phyloP scores from a whole-genome alignment of 2,797 vertebrate genomes.

The Myotis findleyi region DNA sequence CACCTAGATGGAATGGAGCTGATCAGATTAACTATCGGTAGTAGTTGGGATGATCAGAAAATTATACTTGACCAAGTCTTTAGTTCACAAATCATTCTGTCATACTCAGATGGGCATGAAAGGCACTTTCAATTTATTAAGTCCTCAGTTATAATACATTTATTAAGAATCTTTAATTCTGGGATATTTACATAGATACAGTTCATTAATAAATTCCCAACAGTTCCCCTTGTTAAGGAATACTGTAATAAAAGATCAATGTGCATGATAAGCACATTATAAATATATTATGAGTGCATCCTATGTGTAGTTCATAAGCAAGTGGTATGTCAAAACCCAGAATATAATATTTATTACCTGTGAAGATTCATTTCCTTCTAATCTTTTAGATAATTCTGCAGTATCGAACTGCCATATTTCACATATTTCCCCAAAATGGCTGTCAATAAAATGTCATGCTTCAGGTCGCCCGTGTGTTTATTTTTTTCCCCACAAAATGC shows the following conservation, averaged over 20 bases:
- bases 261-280: neutral
- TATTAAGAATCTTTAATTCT: slow-evolving; percentile 50
- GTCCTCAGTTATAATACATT: slow-evolving; percentile 16
- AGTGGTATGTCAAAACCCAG: neutral
- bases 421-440: slow-evolving; percentile 9
- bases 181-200: slow-evolving; percentile 10
- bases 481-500: slow-evolving; percentile 2
- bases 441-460: slow-evolving; percentile 20
- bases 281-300: neutral
- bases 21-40: neutral
- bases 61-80: neutral
- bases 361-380: slow-evolving; percentile 21
- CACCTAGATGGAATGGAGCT: neutral
- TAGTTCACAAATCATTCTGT: slow-evolving; percentile 36
- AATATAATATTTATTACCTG: neutral
- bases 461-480: neutral
- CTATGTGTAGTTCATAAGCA: neutral
- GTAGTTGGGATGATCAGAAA: slow-evolving; percentile 16
- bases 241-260: neutral
- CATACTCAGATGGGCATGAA: slow-evolving; percentile 9
- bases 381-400: slow-evolving; percentile 29
- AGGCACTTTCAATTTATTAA: slow-evolving; percentile 45
- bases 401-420: neutral
- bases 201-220: slow-evolving; percentile 37
- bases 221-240: slow-evolving; percentile 9